These are phyloP conservation scores for Acanthopagrus latus DNA, from an alignment of 2,797 vertebrate species.

Conservation along the genomic window DNA sequence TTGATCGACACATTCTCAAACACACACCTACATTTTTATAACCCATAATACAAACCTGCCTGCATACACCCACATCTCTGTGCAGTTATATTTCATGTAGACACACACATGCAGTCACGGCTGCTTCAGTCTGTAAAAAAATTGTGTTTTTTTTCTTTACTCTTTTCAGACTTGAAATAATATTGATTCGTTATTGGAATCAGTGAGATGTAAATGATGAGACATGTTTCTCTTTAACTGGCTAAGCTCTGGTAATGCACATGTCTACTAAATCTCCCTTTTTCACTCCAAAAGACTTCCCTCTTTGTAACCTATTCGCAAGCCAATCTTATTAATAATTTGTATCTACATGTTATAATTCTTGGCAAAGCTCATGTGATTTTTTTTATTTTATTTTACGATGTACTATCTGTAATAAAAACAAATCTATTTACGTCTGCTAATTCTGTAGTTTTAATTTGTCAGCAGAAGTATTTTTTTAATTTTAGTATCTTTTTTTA, in stretches of 20 bases:
- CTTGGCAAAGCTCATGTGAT: conserved; percentile 54
- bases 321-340: conserved; percentile 56
- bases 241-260: conserved; percentile 45
- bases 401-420: conserved; percentile 35
- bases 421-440: conserved; percentile 38
- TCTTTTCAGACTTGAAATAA: conserved; percentile 5
- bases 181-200: conserved; percentile 8
- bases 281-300: conserved; percentile 47
- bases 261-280: conserved; percentile 61
- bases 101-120: conserved; percentile 15
- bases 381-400: conserved; percentile 30
- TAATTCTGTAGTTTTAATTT: conserved; percentile 63
- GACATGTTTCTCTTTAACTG: conserved; percentile 46
- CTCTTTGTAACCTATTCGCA: conserved; percentile 53
- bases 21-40: conserved; percentile 44
- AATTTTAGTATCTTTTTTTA: conserved; percentile 34
- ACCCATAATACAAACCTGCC: conserved; percentile 43
- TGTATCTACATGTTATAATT: conserved; percentile 39
- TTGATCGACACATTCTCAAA: conserved; percentile 20
- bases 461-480: conserved; percentile 51
- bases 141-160: not conserved
- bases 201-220: conserved; percentile 19
- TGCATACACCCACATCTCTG: conserved; percentile 15
- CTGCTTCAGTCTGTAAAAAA: conserved; percentile 10
- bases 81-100: conserved; percentile 14